A percentile compares a stretch with the other conserved stretches of the same genome.
Conservation (phyloP, 2,113 vertebrate genomes). For the Ageneiosus marmoratus region DNA sequence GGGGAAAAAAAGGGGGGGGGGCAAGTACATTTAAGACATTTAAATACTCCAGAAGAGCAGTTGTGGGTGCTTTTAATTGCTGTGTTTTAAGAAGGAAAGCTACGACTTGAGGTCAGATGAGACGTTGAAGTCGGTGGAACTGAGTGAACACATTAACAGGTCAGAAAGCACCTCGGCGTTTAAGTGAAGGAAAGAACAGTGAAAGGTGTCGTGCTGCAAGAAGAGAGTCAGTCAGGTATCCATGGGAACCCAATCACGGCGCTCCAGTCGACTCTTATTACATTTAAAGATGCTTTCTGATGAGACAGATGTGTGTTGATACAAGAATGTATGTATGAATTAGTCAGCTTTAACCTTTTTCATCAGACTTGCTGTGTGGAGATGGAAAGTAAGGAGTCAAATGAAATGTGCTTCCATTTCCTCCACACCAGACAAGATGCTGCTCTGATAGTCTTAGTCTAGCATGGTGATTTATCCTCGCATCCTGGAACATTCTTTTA, state of each 20-base stretch:
- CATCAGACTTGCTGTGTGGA: too few species aligned
- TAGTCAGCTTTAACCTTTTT: too few species aligned
- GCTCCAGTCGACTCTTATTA: background rate
- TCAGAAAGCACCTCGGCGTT: background rate
- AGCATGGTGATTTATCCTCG: too few species aligned
- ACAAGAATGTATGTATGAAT: too few species aligned
- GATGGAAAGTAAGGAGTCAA: too few species aligned
- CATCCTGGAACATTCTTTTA: too few species aligned
- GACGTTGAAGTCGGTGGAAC: background rate
- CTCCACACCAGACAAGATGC: too few species aligned
- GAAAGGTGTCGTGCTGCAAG: background rate
- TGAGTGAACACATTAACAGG: slow-evolving; percentile 3
- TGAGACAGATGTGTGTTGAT: background rate
- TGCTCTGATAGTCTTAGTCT: too few species aligned
- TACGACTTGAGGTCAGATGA: background rate
- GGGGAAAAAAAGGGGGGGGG: background rate
- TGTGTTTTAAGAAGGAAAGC: background rate
- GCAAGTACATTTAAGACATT: background rate
- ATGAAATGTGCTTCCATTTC: too few species aligned
- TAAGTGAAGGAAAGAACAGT: too few species aligned
- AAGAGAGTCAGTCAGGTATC: slow-evolving; percentile 1
- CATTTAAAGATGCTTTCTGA: background rate
- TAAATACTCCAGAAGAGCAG: background rate
- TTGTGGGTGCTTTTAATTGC: background rate
- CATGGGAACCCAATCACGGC: slow-evolving; percentile 4